phyloP scores from a whole-genome alignment of 2,888 invertebrate genomes.

The Bursaphelenchus okinawaensis region DNA sequence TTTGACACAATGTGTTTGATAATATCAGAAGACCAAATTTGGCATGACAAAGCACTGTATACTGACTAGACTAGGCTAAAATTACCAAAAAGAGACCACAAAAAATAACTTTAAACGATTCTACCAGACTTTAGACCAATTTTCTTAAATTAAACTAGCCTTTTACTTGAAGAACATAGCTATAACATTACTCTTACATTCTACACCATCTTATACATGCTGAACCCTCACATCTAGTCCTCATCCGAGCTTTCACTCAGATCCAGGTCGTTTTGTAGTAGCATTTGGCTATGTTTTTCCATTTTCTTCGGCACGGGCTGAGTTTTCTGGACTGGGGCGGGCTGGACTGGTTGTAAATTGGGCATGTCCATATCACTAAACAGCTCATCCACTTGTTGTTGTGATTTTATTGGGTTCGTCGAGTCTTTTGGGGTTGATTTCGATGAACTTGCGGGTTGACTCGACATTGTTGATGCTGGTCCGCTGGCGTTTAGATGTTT shows the following conservation, averaged over 20 bases:
- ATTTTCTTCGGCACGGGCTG: not conserved
- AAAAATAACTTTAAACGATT: no score
- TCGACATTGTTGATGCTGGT: not conserved
- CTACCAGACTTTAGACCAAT: no score
- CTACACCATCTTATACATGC: no score
- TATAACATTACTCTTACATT: no score
- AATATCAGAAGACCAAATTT: no score
- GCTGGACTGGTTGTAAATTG: not conserved
- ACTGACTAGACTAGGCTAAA: no score
- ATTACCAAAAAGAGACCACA: no score
- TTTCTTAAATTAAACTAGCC: no score
- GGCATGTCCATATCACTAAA: not conserved
- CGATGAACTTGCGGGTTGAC: not conserved
- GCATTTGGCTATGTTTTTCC: not conserved
- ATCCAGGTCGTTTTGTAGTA: conserved; percentile 26
- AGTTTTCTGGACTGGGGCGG: not conserved
- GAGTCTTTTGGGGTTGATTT: not conserved
- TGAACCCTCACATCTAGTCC: no score
- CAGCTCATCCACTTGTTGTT: not conserved
- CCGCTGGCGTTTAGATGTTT: conserved; percentile 3
- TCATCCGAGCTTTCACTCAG: conserved; percentile 38
- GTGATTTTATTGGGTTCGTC: not conserved
- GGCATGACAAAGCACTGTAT: no score
- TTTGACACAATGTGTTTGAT: no score
- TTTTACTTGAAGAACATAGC: no score